Conservation (phyloP, 2,113 vertebrate genomes). For the Channa argus region DNA sequence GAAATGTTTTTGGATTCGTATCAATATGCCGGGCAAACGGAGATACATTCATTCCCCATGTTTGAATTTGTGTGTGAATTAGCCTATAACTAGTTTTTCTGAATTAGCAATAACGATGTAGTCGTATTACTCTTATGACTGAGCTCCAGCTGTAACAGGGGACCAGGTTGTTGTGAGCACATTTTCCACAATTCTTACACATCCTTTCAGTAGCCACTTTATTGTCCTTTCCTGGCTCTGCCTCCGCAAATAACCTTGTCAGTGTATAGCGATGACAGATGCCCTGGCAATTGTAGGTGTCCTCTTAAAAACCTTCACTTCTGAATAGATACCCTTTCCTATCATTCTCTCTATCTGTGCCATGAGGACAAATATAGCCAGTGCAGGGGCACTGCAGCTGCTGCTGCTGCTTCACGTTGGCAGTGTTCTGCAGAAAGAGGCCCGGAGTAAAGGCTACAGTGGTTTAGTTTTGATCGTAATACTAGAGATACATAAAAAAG, state of each 20-base stretch:
- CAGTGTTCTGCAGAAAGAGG: constrained; percentile 28
- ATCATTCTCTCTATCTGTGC: constrained; percentile 64
- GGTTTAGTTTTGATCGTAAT: constrained; percentile 1
- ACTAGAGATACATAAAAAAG: too few relatives aligned
- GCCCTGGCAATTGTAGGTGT: constrained; percentile 64
- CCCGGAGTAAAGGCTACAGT: constrained; percentile 15
- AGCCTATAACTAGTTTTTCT: too few relatives aligned
- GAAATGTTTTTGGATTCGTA: too few relatives aligned
- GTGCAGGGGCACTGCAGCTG: constrained; percentile 50
- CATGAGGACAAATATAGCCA: constrained; percentile 72
- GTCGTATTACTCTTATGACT: background rate
- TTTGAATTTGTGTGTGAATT: too few relatives aligned
- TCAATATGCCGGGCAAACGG: too few relatives aligned
- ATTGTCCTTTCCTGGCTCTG: constrained; percentile 45
- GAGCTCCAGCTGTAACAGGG: background rate
- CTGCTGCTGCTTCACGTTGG: constrained; percentile 20
- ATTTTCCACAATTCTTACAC: constrained; percentile 29
- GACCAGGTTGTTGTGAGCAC: background rate
- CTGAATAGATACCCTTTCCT: constrained; percentile 66
- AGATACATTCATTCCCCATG: too few relatives aligned
- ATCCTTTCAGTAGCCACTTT: constrained; percentile 36
- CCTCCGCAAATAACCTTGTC: constrained; percentile 69
- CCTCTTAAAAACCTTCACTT: constrained; percentile 68
- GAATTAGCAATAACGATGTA: background rate
- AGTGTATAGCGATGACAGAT: constrained; percentile 62